Base-by-base conservation (phyloP, 2,797 vertebrate species). In the Emydoidea blandingii region DNA sequence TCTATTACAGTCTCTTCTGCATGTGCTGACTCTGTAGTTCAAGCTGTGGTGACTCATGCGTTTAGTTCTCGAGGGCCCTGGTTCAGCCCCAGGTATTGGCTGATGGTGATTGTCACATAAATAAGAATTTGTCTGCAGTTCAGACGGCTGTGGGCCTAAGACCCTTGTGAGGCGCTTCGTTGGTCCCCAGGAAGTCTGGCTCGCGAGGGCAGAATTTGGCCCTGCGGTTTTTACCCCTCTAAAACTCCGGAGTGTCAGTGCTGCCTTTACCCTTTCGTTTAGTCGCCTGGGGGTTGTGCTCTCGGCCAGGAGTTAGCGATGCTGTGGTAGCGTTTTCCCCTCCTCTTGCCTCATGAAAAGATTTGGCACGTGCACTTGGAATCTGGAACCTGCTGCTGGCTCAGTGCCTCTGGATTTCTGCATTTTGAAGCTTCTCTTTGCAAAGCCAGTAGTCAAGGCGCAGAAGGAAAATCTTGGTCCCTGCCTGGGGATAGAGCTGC, bases 401-500 rank as follows among this genome's bases (percentile, higher is more conserved):
- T 83, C 49, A 44, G 0, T 16, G 47, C 94, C 81, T 83, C 41
- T 3, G 91, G 85, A 84, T 88, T 85, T 95, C 49, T 6, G 12
- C 53, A 53, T 41, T 62, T 81, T 85, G 4, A 49, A 91, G 15
- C 54, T 4, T 9, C 44, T 84, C 57, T 91, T 94, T 92, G 93
- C 94, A 94, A 92, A 90, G 83, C 83, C 86, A 80, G 86, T 82
- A 68, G 79, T 89, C 47, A 50, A 72, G 85, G 29, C 0, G 0
- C 41, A 65, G 92, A 79, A 53, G 80, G 87, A 65, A 93, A 92
- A 84, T 21, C 34, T 2, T 54, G 79, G 65, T 92, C 88, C 10
- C 0, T 86, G 86, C 82, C 79, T 90, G 9, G 57, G 82, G 85
- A 21, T 84, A 6, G 79, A 57, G 47, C 87, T 81, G 85, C 74